Evolutionary conservation across 2,113 vertebrate species (phyloP).

Genomic region (Dicrurus megarhynchus): DNA sequence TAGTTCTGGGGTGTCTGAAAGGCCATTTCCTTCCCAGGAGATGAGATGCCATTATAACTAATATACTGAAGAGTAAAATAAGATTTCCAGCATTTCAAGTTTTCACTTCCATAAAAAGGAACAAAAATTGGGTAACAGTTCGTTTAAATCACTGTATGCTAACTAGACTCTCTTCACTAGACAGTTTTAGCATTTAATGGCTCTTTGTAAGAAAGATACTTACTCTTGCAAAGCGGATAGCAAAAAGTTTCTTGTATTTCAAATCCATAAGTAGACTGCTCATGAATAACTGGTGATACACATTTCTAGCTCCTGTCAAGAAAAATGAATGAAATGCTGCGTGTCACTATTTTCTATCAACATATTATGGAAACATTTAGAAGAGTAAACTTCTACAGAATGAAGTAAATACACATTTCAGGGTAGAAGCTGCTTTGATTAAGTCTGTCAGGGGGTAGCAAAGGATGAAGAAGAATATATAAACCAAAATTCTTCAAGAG

Average conservation of each 20-base stretch:
- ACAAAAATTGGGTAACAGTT: background rate
- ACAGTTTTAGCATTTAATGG: background rate
- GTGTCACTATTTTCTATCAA: background rate
- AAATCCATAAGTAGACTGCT: slow-evolving; percentile 98
- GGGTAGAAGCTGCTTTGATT: background rate
- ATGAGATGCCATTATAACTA: background rate
- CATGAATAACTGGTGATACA: slow-evolving; percentile 98
- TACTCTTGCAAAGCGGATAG: slow-evolving; percentile 94
- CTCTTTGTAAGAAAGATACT: slow-evolving; percentile 51
- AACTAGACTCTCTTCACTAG: slow-evolving; percentile 25
- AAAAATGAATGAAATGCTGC: background rate
- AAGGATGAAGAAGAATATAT: background rate
- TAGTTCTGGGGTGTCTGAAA: background rate
- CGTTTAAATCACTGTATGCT: background rate
- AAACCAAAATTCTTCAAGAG: background rate
- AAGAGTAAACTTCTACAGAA: background rate
- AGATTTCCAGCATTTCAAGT: background rate
- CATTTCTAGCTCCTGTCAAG: slow-evolving; percentile 86
- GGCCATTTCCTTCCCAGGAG: background rate
- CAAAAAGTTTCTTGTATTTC: slow-evolving; percentile 96
- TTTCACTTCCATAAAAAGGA: background rate
- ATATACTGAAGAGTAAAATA: background rate
- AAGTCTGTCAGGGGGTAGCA: background rate
- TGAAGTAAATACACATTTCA: background rate
- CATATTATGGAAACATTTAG: background rate